Conservation (phyloP, 2,888 invertebrate species). For the Brenthis ino region DNA sequence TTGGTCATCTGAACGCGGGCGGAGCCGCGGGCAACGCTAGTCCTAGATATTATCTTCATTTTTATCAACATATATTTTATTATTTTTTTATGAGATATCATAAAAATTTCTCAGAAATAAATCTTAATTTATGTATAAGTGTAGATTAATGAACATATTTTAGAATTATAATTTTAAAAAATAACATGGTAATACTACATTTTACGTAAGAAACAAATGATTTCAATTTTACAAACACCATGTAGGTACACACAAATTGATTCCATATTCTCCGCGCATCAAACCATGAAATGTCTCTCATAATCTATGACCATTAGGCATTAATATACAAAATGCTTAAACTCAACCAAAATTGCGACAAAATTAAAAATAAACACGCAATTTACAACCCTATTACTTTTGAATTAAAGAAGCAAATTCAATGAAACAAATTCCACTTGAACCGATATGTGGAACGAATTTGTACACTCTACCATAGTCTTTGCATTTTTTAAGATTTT, state of each 20-base stretch:
- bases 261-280: constrained; percentile 51
- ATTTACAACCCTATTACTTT: not conserved
- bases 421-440: not conserved
- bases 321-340: constrained; percentile 33
- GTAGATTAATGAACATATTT: not conserved
- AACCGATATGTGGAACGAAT: constrained; percentile 9
- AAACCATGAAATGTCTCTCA: constrained; percentile 53
- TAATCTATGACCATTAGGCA: constrained; percentile 41
- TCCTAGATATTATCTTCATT: no score
- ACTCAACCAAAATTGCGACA: not conserved
- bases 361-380: not conserved
- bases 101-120: no score
- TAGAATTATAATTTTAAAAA: not conserved
- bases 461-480: not conserved
- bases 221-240: constrained; percentile 39
- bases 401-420: not conserved
- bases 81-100: no score
- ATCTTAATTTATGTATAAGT: not conserved
- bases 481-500: not conserved
- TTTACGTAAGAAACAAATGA: not conserved
- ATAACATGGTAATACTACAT: not conserved
- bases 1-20: no score
- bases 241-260: constrained; percentile 43
- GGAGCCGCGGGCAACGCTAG: no score
- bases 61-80: no score